Percentiles rank a stretch among this genome's conserved stretches.
Evolutionary conservation across 2,797 vertebrate species (phyloP).

Genomic region (Danio tinwini): DNA sequence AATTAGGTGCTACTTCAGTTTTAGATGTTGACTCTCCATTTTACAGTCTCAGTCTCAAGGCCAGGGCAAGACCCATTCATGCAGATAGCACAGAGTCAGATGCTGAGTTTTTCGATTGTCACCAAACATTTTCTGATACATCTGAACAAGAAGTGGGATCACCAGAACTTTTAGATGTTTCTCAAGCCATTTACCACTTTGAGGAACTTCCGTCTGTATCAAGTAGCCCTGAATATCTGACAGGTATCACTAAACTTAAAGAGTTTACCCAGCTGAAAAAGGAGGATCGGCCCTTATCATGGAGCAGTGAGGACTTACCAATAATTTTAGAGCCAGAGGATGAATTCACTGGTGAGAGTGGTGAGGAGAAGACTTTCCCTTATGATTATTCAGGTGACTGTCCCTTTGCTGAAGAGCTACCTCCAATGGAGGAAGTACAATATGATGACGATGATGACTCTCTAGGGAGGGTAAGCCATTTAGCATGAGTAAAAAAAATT

Average conservation of each 20-base stretch:
- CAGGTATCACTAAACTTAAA: slow-evolving; percentile 43
- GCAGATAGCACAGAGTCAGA: slow-evolving; percentile 53
- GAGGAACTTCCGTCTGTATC: slow-evolving; percentile 70
- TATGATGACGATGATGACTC: slow-evolving; percentile 75
- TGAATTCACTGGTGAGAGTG: slow-evolving; percentile 55
- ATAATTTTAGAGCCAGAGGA: slow-evolving; percentile 81
- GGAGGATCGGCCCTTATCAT: slow-evolving; percentile 67
- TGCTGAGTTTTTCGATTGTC: slow-evolving; percentile 78
- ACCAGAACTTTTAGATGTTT: slow-evolving; percentile 42
- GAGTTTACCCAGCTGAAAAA: slow-evolving; percentile 51
- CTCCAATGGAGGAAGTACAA: slow-evolving; percentile 72
- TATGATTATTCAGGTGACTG: slow-evolving; percentile 69
- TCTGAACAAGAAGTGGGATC: slow-evolving; percentile 65
- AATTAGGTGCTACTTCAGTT: not conserved
- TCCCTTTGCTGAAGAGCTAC: slow-evolving; percentile 81
- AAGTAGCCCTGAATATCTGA: slow-evolving; percentile 59
- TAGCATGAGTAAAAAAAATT: slow-evolving; percentile 70
- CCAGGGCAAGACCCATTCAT: slow-evolving; percentile 26
- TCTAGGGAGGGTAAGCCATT: slow-evolving; percentile 85
- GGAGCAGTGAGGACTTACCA: slow-evolving; percentile 74
- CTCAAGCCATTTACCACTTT: slow-evolving; percentile 61
- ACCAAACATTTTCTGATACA: slow-evolving; percentile 70
- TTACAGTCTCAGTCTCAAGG: slow-evolving; percentile 13
- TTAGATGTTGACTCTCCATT: slow-evolving; percentile 31
- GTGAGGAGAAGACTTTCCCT: slow-evolving; percentile 49